A percentile compares a stretch with the other conserved stretches of the same genome.
Evolutionary conservation across 1,140 invertebrate genomes (phyloP).

Genomic region (Drosophila nigromelanica): DNA sequence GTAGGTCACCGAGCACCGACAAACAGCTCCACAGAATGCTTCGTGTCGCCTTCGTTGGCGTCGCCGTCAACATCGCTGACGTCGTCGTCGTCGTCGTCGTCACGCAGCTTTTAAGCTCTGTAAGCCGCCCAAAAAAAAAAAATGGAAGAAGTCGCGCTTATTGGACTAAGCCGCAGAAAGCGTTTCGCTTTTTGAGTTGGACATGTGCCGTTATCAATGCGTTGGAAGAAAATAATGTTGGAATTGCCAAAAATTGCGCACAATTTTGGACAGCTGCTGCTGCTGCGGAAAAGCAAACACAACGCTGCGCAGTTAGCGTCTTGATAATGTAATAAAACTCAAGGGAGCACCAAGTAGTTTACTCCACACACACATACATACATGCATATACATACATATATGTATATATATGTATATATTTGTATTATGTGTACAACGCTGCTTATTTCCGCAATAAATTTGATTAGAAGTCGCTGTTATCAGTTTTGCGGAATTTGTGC

Average conservation of each 20-base stretch:
- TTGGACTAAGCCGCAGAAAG: slow-evolving; percentile 24
- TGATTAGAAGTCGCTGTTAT: slow-evolving; percentile 62
- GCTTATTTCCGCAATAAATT: slow-evolving; percentile 60
- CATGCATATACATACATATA: neutral
- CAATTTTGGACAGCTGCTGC: slow-evolving; percentile 1
- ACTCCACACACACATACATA: neutral
- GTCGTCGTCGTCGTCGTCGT: slow-evolving; percentile 5
- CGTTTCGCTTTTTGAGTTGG: neutral
- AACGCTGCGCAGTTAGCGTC: slow-evolving; percentile 59
- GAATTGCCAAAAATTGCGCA: slow-evolving; percentile 41
- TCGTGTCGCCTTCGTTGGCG: slow-evolving; percentile 12
- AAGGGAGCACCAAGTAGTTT: slow-evolving; percentile 26
- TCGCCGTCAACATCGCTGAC: neutral
- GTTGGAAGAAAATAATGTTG: slow-evolving; percentile 20
- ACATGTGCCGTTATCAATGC: slow-evolving; percentile 32
- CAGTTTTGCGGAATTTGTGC: slow-evolving; percentile 34
- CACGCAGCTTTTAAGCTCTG: slow-evolving; percentile 42
- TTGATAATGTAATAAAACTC: slow-evolving; percentile 40
- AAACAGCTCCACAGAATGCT: slow-evolving; percentile 42
- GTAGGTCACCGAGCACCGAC: slow-evolving; percentile 73
- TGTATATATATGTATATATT: neutral
- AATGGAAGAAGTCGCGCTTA: slow-evolving; percentile 5
- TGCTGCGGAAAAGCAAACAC: slow-evolving; percentile 11
- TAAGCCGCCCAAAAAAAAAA: slow-evolving; percentile 9
- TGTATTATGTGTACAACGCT: slow-evolving; percentile 5